Evolutionary conservation across 2,113 vertebrate genomes (phyloP).

Genomic region (Notarius lentiginosus): DNA sequence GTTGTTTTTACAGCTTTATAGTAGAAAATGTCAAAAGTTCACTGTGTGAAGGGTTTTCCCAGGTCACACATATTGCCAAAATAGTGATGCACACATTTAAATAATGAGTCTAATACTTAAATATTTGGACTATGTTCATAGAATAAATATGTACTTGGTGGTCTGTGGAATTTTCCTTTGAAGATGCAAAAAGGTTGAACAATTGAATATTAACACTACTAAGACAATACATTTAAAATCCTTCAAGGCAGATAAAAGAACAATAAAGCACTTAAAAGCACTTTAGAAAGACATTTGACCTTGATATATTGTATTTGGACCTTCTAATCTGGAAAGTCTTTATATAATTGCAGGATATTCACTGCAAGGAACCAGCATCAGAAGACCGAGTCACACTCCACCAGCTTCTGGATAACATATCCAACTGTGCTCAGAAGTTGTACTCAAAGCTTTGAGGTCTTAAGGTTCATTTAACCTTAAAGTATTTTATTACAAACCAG

Average conservation of each 20-base stretch:
- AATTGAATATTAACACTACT: not conserved
- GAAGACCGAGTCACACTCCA: not conserved
- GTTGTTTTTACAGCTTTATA: not conserved
- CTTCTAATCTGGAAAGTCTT: not conserved
- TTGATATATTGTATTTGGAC: not conserved
- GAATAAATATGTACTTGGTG: not conserved
- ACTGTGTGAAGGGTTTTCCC: not conserved
- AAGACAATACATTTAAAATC: not conserved
- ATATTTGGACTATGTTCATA: not conserved
- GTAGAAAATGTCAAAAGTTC: not conserved
- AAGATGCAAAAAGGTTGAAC: not conserved
- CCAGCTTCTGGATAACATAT: constrained; percentile 1
- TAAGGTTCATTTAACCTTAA: not conserved
- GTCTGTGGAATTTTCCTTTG: not conserved
- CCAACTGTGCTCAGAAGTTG: constrained; percentile 3
- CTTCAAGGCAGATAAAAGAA: not conserved
- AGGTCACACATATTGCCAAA: not conserved
- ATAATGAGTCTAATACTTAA: not conserved
- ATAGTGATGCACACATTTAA: not conserved
- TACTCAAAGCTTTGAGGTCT: not conserved
- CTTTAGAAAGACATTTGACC: not conserved
- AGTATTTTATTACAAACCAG: not conserved
- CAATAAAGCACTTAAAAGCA: not conserved
- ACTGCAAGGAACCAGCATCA: not conserved
- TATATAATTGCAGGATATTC: not conserved